Conservation (phyloP, 2,113 vertebrate genomes). For the Poeciliopsis occidentalis region DNA sequence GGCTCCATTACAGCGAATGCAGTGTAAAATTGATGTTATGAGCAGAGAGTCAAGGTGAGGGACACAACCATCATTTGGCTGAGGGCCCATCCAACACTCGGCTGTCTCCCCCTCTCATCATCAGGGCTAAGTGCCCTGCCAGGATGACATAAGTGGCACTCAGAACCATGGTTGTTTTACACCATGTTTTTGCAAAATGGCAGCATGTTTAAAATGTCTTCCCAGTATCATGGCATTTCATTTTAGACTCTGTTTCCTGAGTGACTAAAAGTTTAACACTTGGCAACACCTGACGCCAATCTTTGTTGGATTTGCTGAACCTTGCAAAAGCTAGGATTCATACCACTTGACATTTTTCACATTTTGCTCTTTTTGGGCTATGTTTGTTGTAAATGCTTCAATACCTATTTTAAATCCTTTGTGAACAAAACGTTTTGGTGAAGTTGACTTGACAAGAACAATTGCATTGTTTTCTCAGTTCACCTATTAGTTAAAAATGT, state of each 20-base stretch:
- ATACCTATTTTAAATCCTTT: too few species aligned
- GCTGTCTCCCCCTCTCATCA: conserved; percentile 49
- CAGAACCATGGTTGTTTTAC: conserved; percentile 32
- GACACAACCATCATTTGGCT: conserved; percentile 64
- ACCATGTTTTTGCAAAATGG: conserved; percentile 33
- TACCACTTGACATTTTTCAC: too few species aligned
- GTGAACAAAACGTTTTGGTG: background rate
- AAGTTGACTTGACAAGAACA: background rate
- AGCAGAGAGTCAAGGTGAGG: conserved; percentile 64
- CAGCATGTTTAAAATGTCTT: conserved; percentile 29
- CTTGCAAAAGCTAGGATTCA: too few species aligned
- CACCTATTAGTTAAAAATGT: background rate
- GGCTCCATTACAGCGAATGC: conserved; percentile 34
- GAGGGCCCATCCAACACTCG: conserved; percentile 53
- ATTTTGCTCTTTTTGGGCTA: too few species aligned
- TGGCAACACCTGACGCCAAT: conserved; percentile 1
- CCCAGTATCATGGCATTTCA: background rate
- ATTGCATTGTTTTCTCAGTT: background rate
- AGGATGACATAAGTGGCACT: conserved; percentile 43
- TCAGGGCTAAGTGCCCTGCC: conserved; percentile 24
- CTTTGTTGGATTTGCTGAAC: background rate
- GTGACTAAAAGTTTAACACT: background rate
- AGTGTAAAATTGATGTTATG: conserved; percentile 57
- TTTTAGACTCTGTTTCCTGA: conserved; percentile 1
- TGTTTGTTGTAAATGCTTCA: too few species aligned